phyloP scores from a whole-genome alignment of 2,797 vertebrate species.

The Crax fasciolata region DNA sequence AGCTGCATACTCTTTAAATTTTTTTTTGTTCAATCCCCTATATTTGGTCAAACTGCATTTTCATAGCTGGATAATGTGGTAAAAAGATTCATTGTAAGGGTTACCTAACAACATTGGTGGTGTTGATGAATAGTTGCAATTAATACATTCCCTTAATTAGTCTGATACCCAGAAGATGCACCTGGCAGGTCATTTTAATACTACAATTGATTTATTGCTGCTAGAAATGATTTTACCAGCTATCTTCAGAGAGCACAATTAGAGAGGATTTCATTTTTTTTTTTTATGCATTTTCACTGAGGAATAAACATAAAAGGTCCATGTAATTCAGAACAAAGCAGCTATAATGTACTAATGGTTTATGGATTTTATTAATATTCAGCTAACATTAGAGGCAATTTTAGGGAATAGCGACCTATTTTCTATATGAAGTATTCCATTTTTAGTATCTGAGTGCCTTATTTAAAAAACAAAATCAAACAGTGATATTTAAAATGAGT shows the following conservation, averaged over 20 bases:
- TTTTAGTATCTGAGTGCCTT: constrained; percentile 73
- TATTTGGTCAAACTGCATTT: constrained; percentile 79
- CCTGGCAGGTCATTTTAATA: constrained; percentile 89
- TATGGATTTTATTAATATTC: constrained; percentile 87
- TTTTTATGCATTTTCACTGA: constrained; percentile 84
- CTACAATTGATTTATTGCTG: constrained; percentile 88
- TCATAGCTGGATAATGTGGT: constrained; percentile 80
- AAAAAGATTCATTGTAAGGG: constrained; percentile 84
- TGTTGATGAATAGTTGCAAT: constrained; percentile 90
- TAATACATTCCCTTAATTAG: constrained; percentile 89
- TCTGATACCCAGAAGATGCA: constrained; percentile 88
- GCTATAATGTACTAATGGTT: constrained; percentile 84
- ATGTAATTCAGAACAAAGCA: constrained; percentile 86
- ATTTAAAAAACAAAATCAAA: constrained; percentile 78
- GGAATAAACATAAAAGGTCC: constrained; percentile 87
- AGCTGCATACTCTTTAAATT: background rate
- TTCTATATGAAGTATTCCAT: constrained; percentile 78
- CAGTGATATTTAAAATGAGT: constrained; percentile 47
- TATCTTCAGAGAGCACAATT: constrained; percentile 87
- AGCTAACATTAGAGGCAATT: constrained; percentile 81
- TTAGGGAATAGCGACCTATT: constrained; percentile 77
- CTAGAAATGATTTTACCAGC: constrained; percentile 86
- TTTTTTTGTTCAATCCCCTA: background rate
- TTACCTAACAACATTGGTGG: constrained; percentile 84
- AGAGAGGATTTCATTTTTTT: constrained; percentile 85